phyloP scores from a whole-genome alignment of 1,140 invertebrate genomes.

The Drosophila nikananu region DNA sequence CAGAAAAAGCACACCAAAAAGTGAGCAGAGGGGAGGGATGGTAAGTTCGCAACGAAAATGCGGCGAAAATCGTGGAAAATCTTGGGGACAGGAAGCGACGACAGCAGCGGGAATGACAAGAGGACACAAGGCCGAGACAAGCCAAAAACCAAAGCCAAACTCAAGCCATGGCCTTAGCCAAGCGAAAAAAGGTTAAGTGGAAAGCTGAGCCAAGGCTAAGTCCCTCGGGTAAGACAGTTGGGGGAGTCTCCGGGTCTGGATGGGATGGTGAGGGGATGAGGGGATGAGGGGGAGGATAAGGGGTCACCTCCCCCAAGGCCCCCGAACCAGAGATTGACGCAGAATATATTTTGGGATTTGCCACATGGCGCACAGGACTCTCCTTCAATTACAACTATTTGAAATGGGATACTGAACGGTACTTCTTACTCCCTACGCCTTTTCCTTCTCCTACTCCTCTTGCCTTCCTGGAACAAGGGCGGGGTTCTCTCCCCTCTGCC shows the following conservation, averaged over 20 bases:
- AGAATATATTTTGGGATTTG: slow-evolving; percentile 71
- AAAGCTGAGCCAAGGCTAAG: slow-evolving; percentile 68
- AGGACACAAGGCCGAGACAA: slow-evolving; percentile 52
- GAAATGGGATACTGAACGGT: slow-evolving; percentile 51
- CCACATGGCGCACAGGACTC: slow-evolving; percentile 52
- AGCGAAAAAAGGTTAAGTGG: slow-evolving; percentile 77
- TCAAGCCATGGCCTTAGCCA: slow-evolving; percentile 64
- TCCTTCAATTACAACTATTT: slow-evolving; percentile 78
- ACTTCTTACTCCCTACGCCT: not conserved
- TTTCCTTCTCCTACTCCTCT: not conserved
- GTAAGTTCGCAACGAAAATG: slow-evolving; percentile 7
- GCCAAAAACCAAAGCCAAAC: slow-evolving; percentile 69
- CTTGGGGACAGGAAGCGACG: slow-evolving; percentile 28
- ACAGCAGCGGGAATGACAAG: slow-evolving; percentile 22
- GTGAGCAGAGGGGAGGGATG: not conserved
- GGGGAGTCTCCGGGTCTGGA: not conserved
- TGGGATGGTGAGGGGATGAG: too few relatives aligned
- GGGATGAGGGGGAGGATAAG: not conserved
- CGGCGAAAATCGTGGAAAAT: slow-evolving; percentile 25
- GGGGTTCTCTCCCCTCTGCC: too few relatives aligned
- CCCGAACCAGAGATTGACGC: slow-evolving; percentile 54
- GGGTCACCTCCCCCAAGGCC: slow-evolving; percentile 2
- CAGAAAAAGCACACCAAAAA: slow-evolving; percentile 15
- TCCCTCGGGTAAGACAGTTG: slow-evolving; percentile 1
- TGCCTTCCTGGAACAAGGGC: not conserved